Evolutionary conservation across 2,888 invertebrate species (phyloP).

Genomic region (Trachelus tabidus): DNA sequence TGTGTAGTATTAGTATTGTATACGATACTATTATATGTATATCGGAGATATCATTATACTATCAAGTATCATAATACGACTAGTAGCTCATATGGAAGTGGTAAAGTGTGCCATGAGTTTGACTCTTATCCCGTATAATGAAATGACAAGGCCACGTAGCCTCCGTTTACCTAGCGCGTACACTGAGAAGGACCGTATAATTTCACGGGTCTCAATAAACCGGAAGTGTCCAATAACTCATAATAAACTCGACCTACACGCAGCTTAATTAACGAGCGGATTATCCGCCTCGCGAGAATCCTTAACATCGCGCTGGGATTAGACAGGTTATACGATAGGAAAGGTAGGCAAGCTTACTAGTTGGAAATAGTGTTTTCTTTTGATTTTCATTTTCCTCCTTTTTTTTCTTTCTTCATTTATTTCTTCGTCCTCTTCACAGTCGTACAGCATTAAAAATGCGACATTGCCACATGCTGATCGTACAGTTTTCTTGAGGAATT

Average conservation of each 20-base stretch:
- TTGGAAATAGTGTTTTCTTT: neutral
- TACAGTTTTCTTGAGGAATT: neutral
- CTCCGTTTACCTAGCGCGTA: neutral
- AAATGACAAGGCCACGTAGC: neutral
- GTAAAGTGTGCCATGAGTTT: neutral
- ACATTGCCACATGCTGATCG: neutral
- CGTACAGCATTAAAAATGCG: neutral
- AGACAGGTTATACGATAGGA: neutral
- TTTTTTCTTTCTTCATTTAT: neutral
- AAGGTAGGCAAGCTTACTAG: neutral
- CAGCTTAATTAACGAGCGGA: neutral
- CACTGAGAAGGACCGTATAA: neutral
- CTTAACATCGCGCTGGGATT: neutral
- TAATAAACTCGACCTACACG: neutral
- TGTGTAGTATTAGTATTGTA: neutral
- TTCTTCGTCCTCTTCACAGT: neutral
- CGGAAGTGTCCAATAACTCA: neutral
- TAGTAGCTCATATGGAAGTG: neutral
- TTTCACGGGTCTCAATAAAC: neutral
- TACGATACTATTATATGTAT: neutral
- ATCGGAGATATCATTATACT: neutral
- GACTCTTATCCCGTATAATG: neutral
- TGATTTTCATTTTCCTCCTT: neutral
- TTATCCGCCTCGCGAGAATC: neutral
- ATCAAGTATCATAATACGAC: neutral